phyloP scores from a whole-genome alignment of 2,888 invertebrate species.

The Lochmaea crataegi region DNA sequence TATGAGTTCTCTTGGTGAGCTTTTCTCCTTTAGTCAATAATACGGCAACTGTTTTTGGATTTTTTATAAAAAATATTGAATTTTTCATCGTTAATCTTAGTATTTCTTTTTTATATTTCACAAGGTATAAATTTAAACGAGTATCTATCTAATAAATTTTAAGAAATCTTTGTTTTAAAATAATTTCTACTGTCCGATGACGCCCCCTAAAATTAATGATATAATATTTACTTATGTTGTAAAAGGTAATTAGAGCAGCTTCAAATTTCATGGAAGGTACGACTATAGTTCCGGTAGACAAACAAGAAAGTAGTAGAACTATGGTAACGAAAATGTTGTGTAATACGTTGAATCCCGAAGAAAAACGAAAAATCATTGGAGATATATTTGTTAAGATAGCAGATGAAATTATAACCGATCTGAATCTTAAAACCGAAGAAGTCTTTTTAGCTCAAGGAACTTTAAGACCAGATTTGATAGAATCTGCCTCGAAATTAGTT shows the following conservation, averaged over 20 bases:
- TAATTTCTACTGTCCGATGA: too few relatives aligned
- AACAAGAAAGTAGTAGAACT: constrained; percentile 66
- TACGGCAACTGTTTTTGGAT: too few relatives aligned
- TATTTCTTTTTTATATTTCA: too few relatives aligned
- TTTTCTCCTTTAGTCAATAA: too few relatives aligned
- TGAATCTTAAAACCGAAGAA: constrained; percentile 91
- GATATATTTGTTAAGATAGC: constrained; percentile 97
- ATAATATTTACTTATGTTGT: neutral
- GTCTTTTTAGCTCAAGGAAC: constrained; percentile 95
- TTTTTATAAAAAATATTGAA: too few relatives aligned
- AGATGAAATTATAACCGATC: constrained; percentile 87
- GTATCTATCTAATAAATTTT: too few relatives aligned
- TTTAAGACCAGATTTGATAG: constrained; percentile 96
- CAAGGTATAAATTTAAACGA: too few relatives aligned
- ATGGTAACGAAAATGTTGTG: constrained; percentile 86
- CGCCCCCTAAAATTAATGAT: too few relatives aligned
- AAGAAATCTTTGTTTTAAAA: too few relatives aligned
- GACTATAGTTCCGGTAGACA: constrained; percentile 75
- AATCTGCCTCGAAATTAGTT: constrained; percentile 88
- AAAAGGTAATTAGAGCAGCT: constrained; percentile 70
- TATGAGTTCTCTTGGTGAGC: too few relatives aligned
- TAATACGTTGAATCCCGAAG: constrained; percentile 91
- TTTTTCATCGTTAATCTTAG: too few relatives aligned
- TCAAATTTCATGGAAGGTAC: constrained; percentile 83
- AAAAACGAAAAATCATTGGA: constrained; percentile 98